A percentile compares a stretch with the other conserved stretches of the same genome.
These are phyloP conservation scores for Mylabris phalerata DNA, from an alignment of 1,140 invertebrate genomes.

Conservation along the genomic window DNA sequence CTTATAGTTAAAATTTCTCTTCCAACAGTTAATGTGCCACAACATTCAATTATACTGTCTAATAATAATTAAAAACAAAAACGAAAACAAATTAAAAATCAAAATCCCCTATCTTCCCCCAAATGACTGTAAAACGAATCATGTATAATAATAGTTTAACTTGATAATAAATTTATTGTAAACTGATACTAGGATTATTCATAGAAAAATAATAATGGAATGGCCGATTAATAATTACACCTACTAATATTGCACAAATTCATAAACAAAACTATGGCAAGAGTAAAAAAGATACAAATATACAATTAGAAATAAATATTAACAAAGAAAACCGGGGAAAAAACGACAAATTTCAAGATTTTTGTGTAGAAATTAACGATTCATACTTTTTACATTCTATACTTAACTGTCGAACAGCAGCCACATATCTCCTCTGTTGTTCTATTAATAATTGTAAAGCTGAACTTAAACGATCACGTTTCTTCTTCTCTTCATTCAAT, in stretches of 20 bases:
- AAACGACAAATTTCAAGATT: too few relatives aligned
- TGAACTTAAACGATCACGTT: conserved; percentile 62
- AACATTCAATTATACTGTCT: conserved; percentile 20
- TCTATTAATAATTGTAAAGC: conserved; percentile 68
- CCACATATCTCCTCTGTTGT: conserved; percentile 75
- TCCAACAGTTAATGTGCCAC: conserved; percentile 22
- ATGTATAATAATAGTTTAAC: conserved; percentile 25
- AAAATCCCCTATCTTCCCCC: conserved; percentile 1
- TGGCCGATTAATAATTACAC: too few relatives aligned
- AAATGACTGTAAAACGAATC: conserved; percentile 20
- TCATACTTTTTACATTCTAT: conserved; percentile 66
- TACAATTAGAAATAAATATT: too few relatives aligned
- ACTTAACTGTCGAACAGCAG: conserved; percentile 74
- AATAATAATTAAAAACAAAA: conserved; percentile 4
- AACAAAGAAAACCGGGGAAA: too few relatives aligned
- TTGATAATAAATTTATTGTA: conserved; percentile 26
- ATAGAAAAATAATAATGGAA: too few relatives aligned
- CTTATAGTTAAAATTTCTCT: conserved; percentile 10
- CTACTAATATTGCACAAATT: too few relatives aligned
- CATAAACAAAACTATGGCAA: too few relatives aligned
- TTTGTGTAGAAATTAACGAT: conserved; percentile 17
- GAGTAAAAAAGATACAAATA: too few relatives aligned
- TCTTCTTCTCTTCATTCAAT: conserved; percentile 63
- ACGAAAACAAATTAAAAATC: conserved; percentile 21
- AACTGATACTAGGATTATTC: background rate